A percentile compares a stretch with the other conserved stretches of the same genome.
Conservation (phyloP, 2,113 vertebrate species). For the Callospermophilus lateralis region DNA sequence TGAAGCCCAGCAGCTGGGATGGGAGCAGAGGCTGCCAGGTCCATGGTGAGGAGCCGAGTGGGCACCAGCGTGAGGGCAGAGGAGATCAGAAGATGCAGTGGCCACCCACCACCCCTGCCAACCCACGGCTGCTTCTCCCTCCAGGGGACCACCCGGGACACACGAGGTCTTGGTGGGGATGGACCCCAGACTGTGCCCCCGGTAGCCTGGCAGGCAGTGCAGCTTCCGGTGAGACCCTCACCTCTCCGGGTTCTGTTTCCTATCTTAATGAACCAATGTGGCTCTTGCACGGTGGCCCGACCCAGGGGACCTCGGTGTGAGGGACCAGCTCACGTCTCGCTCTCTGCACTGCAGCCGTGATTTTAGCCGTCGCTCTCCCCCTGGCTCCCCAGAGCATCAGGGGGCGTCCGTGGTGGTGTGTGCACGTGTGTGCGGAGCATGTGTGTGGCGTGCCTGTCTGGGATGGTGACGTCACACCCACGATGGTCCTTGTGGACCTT, state of each 20-base stretch:
- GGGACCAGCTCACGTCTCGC: rapidly evolving
- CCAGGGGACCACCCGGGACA: not conserved
- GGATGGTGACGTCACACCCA: too few species aligned
- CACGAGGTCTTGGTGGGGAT: not conserved
- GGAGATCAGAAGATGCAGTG: too few species aligned
- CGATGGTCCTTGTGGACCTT: not conserved
- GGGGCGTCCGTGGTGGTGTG: not conserved
- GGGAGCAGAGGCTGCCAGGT: not conserved
- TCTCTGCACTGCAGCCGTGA: rapidly evolving
- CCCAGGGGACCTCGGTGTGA: rapidly evolving
- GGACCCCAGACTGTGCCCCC: too few species aligned
- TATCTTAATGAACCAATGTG: rapidly evolving
- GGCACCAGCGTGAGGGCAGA: too few species aligned
- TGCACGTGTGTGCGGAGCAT: too few species aligned
- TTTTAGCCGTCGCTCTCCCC: rapidly evolving
- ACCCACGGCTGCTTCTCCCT: not conserved
- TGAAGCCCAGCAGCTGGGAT: too few species aligned
- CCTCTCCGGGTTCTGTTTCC: not conserved
- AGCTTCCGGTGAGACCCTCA: rapidly evolving
- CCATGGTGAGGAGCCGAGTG: too few species aligned
- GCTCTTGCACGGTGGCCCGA: rapidly evolving
- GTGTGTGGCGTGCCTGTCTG: not conserved
- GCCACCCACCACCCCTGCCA: too few species aligned
- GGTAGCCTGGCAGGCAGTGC: not conserved
- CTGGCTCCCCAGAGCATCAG: not conserved